phyloP scores from a whole-genome alignment of 2,113 vertebrate species.

The Corythornis madagascariensis region DNA sequence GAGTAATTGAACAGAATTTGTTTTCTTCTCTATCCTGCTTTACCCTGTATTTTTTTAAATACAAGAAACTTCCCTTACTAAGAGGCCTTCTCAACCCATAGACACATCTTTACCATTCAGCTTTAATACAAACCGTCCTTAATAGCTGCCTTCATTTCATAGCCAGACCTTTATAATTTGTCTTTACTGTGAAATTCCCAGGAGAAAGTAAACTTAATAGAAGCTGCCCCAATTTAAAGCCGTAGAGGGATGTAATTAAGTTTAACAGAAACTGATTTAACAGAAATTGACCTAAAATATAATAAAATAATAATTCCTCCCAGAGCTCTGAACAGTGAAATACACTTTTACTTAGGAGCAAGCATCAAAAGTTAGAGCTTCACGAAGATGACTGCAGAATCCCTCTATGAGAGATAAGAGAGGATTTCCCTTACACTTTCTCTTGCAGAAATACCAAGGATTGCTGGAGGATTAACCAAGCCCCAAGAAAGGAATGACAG shows the following conservation, averaged over 20 bases:
- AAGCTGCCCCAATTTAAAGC: conserved; percentile 65
- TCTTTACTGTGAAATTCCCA: conserved; percentile 47
- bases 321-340: not conserved
- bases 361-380: not conserved
- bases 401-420: not conserved
- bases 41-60: not conserved
- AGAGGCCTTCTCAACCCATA: not conserved
- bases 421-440: not conserved
- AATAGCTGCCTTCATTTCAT: conserved; percentile 57
- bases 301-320: conserved; percentile 56
- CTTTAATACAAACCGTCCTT: conserved; percentile 41
- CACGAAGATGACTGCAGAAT: not conserved
- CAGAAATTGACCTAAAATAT: conserved; percentile 69
- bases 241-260: conserved; percentile 62
- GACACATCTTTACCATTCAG: conserved; percentile 42
- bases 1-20: not conserved
- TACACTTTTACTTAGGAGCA: not conserved
- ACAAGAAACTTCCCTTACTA: not conserved
- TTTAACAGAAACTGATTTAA: conserved; percentile 69
- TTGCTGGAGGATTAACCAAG: not conserved
- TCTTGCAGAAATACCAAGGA: not conserved
- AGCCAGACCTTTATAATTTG: conserved; percentile 54
- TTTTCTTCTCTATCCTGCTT: not conserved
- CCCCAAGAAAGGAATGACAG: not conserved
- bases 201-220: conserved; percentile 71